A percentile compares a stretch with the other conserved stretches of the same genome.
phyloP scores from a whole-genome alignment of 2,113 vertebrate genomes.

The Eleginops maclovinus region DNA sequence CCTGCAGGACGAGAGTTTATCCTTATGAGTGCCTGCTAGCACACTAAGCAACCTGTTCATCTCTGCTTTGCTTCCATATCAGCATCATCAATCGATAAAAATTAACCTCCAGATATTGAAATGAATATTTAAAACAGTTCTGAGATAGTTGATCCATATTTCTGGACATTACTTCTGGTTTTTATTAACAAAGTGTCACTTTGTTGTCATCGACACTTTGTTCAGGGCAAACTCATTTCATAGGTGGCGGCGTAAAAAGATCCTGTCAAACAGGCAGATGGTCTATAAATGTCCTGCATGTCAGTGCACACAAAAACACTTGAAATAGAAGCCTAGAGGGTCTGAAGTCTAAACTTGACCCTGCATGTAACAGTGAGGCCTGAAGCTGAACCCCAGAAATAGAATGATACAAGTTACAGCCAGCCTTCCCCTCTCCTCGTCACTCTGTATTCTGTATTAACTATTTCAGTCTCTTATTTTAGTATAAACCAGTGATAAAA shows the following conservation, averaged over 20 bases:
- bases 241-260: neutral
- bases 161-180: neutral
- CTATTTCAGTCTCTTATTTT: neutral
- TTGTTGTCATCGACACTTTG: neutral
- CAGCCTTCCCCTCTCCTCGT: constrained; percentile 16
- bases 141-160: neutral
- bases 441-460: constrained; percentile 8
- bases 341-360: constrained; percentile 45
- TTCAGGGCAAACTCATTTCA: neutral
- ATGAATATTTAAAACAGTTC: neutral
- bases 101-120: neutral
- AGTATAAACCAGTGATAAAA: neutral
- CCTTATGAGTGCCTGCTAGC: constrained; percentile 10
- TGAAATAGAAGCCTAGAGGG: constrained; percentile 37
- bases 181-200: constrained; percentile 1
- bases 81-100: neutral
- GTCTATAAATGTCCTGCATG: constrained; percentile 12
- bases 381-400: constrained; percentile 58
- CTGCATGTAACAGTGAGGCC: constrained; percentile 26
- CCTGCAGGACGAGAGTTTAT: constrained; percentile 14
- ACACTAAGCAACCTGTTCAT: neutral
- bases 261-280: constrained; percentile 18
- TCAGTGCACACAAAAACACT: constrained; percentile 15
- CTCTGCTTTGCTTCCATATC: neutral
- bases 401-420: constrained; percentile 43